Evolutionary conservation across 2,888 invertebrate genomes (phyloP), one percentile per base, ranked within the genome.

Genomic region (Cotesia congregata): DNA sequence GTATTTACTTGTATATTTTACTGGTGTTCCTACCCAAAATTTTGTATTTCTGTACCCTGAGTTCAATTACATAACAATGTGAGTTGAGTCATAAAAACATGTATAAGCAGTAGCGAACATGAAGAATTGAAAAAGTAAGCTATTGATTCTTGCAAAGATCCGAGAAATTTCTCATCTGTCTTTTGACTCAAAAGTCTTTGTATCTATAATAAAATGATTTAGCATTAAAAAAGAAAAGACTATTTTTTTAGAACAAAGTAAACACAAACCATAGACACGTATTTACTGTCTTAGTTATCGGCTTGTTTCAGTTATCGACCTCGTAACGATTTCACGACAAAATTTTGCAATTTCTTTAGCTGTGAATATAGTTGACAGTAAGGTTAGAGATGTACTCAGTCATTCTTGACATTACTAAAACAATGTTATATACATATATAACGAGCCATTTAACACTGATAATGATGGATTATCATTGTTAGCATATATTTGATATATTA

Each of bases 261-360:
- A 20, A 50, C 20, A 12, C 41, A 38, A 30, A 5, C 9, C 7
- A 38, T 30, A 30, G 20, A 59, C 50, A 59, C 9, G n/a, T 40
- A 9, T 67, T 39, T 67, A 15, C 12, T 17, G 7, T 17, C 17
- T 38, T 17, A 15, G 30, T 60, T 41, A 12, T 67, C n/a, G 38
- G 40, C 20, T 68, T 40, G 15, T 68, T 38, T 41, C 41, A 68
- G 40, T 15, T 38, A 41, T n/a, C 20, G 70, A 15, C 60, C 70
- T 70, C 70, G 72, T 72, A 65, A 72, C 65, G 15, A 65, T 72
- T 65, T 72, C 71, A 62, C n/a, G 41, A 65, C n/a, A 72, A 39
- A 72, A 6, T 72, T 41, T 50, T 71, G 12, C 71, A 71, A 38
- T 38, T 71, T 71, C 59, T 62, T 39, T 61, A 41, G 39, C 15